Evolutionary conservation across 2,888 invertebrate genomes (phyloP), one percentile per base, ranked within the genome.

Genomic region (Metellina segmentata): DNA sequence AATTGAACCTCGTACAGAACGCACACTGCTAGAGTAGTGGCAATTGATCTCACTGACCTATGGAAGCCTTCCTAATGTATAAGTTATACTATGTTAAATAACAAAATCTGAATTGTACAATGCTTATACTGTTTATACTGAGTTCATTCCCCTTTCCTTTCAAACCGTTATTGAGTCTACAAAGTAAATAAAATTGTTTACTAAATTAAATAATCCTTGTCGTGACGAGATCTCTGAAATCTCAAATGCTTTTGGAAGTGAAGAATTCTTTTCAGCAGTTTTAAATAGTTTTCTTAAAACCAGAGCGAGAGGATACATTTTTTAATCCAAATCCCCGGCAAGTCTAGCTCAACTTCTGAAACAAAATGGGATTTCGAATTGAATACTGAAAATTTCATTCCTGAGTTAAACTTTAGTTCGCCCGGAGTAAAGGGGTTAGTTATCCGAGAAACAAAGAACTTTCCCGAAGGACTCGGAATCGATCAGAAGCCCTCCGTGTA

Each of bases 381-480:
- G 79, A 71, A 79, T 71, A 19, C 79, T 86, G 79, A 79, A 86
- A 86, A 52, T 86, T 86, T 86, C 79, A 79, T 71, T 79, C 70
- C 52, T n/a, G n/a, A 71, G 78, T 79, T 71, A 78, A 79, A 51
- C 19, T 34, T 82, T 72, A 70, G 20, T 48, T 81, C n/a, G 49
- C 49, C 81, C 51, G n/a, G 19, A 72, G 82, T 82, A 82, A 82
- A 72, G 82, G n/a, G 69, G 52, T 82, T 82, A 51, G 69, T n/a
- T 70, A 34, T 71, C 72, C 19, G 11, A 81, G 53, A 88, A 88
- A 74, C 61, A 82, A 82, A 75, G 52, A 79, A 34, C 19, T 61
- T 69, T 69, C 88, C 88, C 49, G 6, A 19, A 81, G 81, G 81
- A 74, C 51, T 19, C 72, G 74, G 74, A 61, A 88, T 81, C 74